phyloP scores from a whole-genome alignment of 2,797 vertebrate genomes.

The Limnodromus scolopaceus region DNA sequence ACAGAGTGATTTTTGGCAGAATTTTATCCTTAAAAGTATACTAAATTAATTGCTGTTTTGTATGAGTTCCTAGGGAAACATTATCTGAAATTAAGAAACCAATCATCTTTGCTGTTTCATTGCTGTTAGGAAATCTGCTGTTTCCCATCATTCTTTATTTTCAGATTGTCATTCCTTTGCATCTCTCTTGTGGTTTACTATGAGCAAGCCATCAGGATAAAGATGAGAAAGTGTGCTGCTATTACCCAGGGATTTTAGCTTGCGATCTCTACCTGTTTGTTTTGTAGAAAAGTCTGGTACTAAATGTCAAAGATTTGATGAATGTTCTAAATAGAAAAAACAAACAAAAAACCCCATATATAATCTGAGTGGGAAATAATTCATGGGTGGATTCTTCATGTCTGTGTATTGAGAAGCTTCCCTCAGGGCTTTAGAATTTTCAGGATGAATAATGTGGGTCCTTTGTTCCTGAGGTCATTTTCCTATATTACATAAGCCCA shows the following conservation, averaged over 20 bases:
- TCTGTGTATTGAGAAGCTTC: neutral
- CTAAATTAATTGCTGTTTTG: neutral
- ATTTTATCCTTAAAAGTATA: neutral
- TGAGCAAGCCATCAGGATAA: neutral
- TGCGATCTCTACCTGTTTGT: neutral
- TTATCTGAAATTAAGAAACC: neutral
- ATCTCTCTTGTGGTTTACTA: neutral
- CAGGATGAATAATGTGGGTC: neutral
- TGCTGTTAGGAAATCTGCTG: neutral
- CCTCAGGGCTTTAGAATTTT: neutral
- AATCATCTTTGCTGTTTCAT: neutral
- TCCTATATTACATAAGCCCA: neutral
- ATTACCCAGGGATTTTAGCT: neutral
- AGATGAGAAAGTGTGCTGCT: neutral
- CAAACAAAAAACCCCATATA: too few species aligned
- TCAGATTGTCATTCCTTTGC: neutral
- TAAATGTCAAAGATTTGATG: neutral
- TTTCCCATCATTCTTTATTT: neutral
- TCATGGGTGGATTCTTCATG: neutral
- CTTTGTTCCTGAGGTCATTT: neutral
- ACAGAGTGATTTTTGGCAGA: neutral
- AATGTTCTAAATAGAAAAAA: neutral
- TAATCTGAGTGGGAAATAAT: neutral
- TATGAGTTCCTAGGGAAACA: neutral
- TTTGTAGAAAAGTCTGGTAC: neutral